Evolutionary conservation across 1,140 invertebrate species (phyloP).

Genomic region (Drosophila erecta): DNA sequence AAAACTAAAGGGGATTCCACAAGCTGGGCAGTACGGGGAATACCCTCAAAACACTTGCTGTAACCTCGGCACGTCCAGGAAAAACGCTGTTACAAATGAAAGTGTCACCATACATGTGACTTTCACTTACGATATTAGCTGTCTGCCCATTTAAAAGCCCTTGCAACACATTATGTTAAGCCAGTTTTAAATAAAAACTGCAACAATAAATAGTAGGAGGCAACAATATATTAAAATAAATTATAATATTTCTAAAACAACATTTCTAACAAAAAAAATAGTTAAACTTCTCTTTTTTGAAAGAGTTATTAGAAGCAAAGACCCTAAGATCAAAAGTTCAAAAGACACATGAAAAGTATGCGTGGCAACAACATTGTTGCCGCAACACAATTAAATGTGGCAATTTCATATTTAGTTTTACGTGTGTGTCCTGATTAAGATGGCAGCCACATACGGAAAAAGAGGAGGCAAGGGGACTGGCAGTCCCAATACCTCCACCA

Average conservation of each 20-base stretch:
- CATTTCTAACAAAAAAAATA: too few relatives aligned
- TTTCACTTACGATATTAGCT: neutral
- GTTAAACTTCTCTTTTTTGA: neutral
- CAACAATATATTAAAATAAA: too few relatives aligned
- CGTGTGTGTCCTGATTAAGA: conserved; percentile 42
- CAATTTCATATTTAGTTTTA: conserved; percentile 66
- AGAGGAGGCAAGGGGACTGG: neutral
- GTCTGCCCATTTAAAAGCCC: too few relatives aligned
- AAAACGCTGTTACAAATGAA: neutral
- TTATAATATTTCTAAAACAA: too few relatives aligned
- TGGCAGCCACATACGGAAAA: conserved; percentile 30
- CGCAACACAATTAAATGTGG: conserved; percentile 73
- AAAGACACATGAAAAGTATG: conserved; percentile 1
- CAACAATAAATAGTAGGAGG: neutral
- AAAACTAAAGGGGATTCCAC: conserved; percentile 18
- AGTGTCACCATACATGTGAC: neutral
- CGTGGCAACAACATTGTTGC: conserved; percentile 39
- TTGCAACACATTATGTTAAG: too few relatives aligned
- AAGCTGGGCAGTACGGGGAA: conserved; percentile 1
- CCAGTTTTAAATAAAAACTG: too few relatives aligned
- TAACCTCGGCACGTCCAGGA: neutral
- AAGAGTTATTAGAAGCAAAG: conserved; percentile 2
- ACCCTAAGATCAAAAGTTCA: conserved; percentile 8
- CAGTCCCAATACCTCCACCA: conserved; percentile 28
- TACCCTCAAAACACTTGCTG: conserved; percentile 5